Evolutionary conservation across 2,888 invertebrate genomes (phyloP).

Genomic region (Lithophane socia): DNA sequence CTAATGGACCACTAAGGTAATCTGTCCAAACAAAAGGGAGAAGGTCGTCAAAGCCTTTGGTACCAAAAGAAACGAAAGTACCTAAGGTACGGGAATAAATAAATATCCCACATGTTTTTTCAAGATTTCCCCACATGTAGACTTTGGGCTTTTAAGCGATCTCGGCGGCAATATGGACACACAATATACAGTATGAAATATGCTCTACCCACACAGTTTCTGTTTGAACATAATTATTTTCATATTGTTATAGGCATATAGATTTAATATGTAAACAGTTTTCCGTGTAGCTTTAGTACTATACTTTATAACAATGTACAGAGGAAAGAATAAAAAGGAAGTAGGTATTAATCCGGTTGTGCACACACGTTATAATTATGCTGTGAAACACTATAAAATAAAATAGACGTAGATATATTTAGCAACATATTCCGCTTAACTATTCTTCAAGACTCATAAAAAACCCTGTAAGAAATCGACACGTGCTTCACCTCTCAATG

Average conservation of each 20-base stretch:
- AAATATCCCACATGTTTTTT: constrained; percentile 55
- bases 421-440: too few relatives aligned
- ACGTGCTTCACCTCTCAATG: too few relatives aligned
- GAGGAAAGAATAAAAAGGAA: not conserved
- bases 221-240: constrained; percentile 55
- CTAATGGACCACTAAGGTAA: constrained; percentile 71
- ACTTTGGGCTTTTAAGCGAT: constrained; percentile 46
- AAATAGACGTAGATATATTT: too few relatives aligned
- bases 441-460: too few relatives aligned
- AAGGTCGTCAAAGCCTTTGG: constrained; percentile 67
- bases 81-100: constrained; percentile 57
- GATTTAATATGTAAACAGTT: constrained; percentile 38
- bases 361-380: not conserved
- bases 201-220: constrained; percentile 26
- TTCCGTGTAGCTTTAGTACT: not conserved
- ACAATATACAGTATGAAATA: constrained; percentile 42
- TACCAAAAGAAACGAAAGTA: constrained; percentile 60
- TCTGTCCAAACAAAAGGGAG: constrained; percentile 68
- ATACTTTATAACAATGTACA: constrained; percentile 5
- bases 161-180: constrained; percentile 31
- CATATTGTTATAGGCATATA: constrained; percentile 19
- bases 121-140: constrained; percentile 33
- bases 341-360: not conserved
- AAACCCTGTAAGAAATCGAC: too few relatives aligned
- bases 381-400: not conserved